Base-by-base conservation (phyloP, 2,797 vertebrate genomes). In the Centropyge bicolor region DNA sequence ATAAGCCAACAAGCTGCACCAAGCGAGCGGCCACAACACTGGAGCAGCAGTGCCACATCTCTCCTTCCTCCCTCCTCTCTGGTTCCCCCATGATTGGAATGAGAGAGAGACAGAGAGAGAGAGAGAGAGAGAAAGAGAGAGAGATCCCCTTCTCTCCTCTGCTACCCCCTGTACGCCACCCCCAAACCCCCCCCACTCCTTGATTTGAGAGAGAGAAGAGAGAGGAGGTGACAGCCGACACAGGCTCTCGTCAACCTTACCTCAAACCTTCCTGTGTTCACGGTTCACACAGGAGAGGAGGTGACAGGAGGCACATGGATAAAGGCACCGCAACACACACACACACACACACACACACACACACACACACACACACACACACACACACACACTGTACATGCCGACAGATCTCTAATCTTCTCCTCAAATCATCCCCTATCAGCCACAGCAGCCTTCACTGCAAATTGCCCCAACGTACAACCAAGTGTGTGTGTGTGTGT, bases 171-270 rank as follows among this genome's bases (percentile, higher is more conserved):
- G 19, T 31, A 27, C 27, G 64, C n/a, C n/a, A n/a, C 78, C 55
- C 51, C 12, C 27, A 31, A 49, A 46, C 12, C 31, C 20, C 36
- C 48, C 14, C 22, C 20, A 63, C 71, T 74, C 78, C 78, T 83
- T 87, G 90, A 88, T 92, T 89, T 87, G 83, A 85, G 72, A 82
- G 72, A 82, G 73, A 75, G 78, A 84, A 83, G 86, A 89, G 84
- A 91, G 83, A 86, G 78, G 76, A 91, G 82, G 86, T 90, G 93
- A 93, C 92, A 94, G 86, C 74, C 84, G 79, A 90, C 88, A 88
- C 78, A 79, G 87, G 83, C 82, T 90, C 79, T 89, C 76, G 56
- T 87, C 89, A 90, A 75, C 88, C 88, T 82, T 66, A 83, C 82
- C 88, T 88, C 84, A 89, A 89, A 91, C 86, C 77, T 80, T 76